Evolutionary conservation across 2,888 invertebrate genomes (phyloP).

Genomic region (Eueremaeus valkanovi): DNA sequence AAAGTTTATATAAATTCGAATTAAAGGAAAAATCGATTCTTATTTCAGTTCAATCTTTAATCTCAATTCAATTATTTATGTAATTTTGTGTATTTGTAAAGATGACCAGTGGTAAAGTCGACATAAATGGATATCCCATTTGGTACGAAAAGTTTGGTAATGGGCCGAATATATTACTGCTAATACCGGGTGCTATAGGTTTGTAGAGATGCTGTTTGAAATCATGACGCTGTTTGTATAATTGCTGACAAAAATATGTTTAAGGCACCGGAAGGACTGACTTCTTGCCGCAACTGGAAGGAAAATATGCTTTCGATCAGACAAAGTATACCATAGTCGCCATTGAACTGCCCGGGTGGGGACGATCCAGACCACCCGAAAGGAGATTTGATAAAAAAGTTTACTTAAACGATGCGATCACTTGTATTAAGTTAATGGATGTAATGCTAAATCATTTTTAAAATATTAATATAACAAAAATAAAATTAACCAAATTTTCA

Average conservation of each 20-base stretch:
- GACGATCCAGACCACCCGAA: constrained; percentile 24
- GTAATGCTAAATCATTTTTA: not conserved
- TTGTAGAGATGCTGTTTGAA: not conserved
- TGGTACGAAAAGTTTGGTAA: constrained; percentile 63
- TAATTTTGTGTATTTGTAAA: not conserved
- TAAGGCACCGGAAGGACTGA: constrained; percentile 10
- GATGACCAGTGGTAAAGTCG: constrained; percentile 50
- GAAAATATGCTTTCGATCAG: constrained; percentile 7
- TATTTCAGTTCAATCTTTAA: too few relatives aligned
- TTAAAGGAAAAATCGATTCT: too few relatives aligned
- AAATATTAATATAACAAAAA: not conserved
- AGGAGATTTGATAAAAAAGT: not conserved
- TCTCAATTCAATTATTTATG: too few relatives aligned
- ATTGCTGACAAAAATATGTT: not conserved
- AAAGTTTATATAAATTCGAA: too few relatives aligned
- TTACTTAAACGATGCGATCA: constrained; percentile 10
- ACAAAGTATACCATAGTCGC: constrained; percentile 18
- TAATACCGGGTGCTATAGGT: constrained; percentile 67
- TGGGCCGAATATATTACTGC: constrained; percentile 61
- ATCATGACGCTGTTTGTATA: not conserved
- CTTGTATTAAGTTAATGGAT: constrained; percentile 32
- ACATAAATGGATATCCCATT: constrained; percentile 60
- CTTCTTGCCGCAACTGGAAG: not conserved
- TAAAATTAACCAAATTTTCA: not conserved
- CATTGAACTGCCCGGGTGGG: constrained; percentile 38